Percentiles rank a stretch among this genome's conserved stretches.
Conservation (phyloP, 2,888 invertebrate genomes). For the Monopis laevigella region DNA sequence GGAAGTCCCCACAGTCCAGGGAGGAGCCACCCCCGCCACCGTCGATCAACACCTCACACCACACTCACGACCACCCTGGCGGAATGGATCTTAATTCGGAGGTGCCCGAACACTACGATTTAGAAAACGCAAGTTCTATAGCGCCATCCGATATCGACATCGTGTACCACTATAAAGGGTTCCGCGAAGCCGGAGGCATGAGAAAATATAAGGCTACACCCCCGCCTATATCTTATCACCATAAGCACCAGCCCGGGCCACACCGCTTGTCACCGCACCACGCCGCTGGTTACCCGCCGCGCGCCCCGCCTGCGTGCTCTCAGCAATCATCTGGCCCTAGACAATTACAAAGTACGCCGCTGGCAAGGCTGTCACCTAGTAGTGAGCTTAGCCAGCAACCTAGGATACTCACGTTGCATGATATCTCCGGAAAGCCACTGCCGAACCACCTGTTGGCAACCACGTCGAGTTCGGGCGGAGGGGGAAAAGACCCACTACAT, state of each 20-base stretch:
- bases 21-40: slow-evolving; percentile 84
- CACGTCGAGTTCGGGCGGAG: slow-evolving; percentile 88
- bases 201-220: slow-evolving; percentile 90
- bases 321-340: slow-evolving; percentile 74
- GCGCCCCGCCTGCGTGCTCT: slow-evolving; percentile 75
- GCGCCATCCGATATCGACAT: slow-evolving; percentile 98
- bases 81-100: slow-evolving; percentile 81
- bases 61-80: slow-evolving; percentile 76
- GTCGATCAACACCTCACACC: slow-evolving; percentile 75
- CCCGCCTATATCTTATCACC: slow-evolving; percentile 80
- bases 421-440: slow-evolving; percentile 91
- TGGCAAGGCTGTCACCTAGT: slow-evolving; percentile 90
- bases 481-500: slow-evolving; percentile 88
- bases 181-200: slow-evolving; percentile 84
- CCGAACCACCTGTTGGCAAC: slow-evolving; percentile 90
- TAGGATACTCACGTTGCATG: slow-evolving; percentile 90
- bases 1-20: slow-evolving; percentile 81
- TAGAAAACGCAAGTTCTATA: slow-evolving; percentile 97
- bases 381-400: slow-evolving; percentile 94
- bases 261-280: slow-evolving; percentile 84
- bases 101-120: slow-evolving; percentile 91
- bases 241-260: slow-evolving; percentile 78
- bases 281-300: slow-evolving; percentile 77
- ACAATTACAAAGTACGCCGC: slow-evolving; percentile 88
- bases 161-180: slow-evolving; percentile 95